Evolutionary conservation across 2,113 vertebrate genomes (phyloP).

Genomic region (Python bivittatus): DNA sequence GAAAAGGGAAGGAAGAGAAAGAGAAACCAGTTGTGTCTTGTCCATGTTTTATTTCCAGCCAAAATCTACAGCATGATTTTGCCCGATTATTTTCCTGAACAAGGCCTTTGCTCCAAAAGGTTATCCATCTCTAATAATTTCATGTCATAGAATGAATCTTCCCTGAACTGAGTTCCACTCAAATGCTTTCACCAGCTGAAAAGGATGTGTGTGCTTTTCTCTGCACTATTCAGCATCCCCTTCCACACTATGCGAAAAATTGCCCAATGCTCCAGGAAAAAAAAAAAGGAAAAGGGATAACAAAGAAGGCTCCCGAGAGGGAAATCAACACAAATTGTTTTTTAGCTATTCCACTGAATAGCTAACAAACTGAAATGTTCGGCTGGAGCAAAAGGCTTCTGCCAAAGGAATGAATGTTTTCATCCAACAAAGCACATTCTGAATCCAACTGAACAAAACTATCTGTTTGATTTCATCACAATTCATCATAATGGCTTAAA

Average conservation of each 20-base stretch:
- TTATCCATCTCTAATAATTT: background rate
- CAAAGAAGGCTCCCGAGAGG: background rate
- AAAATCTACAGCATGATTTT: background rate
- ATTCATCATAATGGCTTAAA: background rate
- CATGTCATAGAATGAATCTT: background rate
- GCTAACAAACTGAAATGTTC: background rate
- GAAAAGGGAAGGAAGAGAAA: background rate
- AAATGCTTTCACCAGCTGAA: background rate
- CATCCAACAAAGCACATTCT: background rate
- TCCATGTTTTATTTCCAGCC: background rate
- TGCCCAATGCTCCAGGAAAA: background rate
- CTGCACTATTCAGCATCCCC: background rate
- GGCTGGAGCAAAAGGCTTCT: background rate
- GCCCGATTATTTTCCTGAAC: background rate
- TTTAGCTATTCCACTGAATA: background rate
- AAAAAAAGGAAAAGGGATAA: background rate
- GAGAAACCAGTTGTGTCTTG: background rate
- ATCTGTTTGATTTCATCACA: background rate
- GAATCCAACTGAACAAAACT: background rate
- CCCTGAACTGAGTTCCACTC: background rate
- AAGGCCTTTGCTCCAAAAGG: background rate
- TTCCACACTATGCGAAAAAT: background rate
- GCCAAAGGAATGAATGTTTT: background rate
- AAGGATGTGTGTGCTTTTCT: background rate
- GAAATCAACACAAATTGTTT: background rate